A percentile compares a stretch with the other conserved stretches of the same genome.
phyloP scores from a whole-genome alignment of 2,113 vertebrate species.

The Paratilapia polleni region DNA sequence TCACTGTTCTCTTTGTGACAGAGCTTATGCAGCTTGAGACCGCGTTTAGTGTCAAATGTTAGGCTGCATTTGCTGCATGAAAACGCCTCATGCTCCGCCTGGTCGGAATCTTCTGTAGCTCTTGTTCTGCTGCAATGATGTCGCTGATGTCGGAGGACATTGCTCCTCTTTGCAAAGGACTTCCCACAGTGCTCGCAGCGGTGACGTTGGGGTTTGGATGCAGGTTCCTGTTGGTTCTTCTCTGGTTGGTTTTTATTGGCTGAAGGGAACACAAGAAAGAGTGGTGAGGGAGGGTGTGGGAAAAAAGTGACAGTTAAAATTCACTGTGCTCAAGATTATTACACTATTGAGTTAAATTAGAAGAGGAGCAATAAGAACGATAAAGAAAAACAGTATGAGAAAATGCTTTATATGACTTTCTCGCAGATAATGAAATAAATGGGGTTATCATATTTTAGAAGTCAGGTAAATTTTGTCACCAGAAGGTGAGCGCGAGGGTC shows the following conservation, averaged over 20 bases:
- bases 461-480: too few species aligned
- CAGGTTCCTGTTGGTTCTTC: neutral
- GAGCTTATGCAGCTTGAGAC: neutral
- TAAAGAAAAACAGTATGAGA: too few species aligned
- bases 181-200: conserved; percentile 22
- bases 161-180: neutral
- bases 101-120: accelerated
- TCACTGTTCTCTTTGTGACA: neutral
- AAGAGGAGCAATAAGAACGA: neutral
- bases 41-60: neutral
- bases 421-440: too few species aligned
- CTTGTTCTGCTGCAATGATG: neutral
- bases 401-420: too few species aligned
- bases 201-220: neutral
- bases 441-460: too few species aligned
- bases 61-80: neutral
- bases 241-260: neutral
- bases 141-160: conserved; percentile 15
- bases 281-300: neutral
- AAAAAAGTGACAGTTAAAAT: neutral
- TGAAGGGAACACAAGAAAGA: neutral
- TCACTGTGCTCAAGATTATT: neutral
- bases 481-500: too few species aligned
- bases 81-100: neutral
- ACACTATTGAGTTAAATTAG: neutral